Percentiles rank a stretch among this genome's conserved stretches.
These are phyloP conservation scores for Sepioteuthis lessoniana DNA, from an alignment of 2,888 invertebrate genomes.

Conservation along the genomic window DNA sequence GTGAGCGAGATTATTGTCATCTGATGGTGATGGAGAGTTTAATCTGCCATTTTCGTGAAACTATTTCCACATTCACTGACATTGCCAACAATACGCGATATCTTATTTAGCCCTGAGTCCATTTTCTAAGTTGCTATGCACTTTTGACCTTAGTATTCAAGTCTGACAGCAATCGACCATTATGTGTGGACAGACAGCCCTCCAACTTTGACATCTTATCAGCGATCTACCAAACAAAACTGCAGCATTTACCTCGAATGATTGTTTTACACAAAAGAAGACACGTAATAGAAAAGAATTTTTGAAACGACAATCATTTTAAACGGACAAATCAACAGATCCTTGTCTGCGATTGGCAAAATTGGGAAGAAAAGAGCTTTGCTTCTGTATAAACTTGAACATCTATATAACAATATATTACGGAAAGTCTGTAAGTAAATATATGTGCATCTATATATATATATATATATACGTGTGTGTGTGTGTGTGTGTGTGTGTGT, in stretches of 20 bases:
- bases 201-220: background rate
- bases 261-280: background rate
- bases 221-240: background rate
- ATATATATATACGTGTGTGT: too few relatives aligned
- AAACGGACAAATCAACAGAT: background rate
- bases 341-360: too few relatives aligned
- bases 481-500: too few relatives aligned
- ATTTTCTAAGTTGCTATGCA: background rate
- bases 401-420: too few relatives aligned
- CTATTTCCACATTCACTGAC: background rate
- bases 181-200: background rate
- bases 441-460: too few relatives aligned
- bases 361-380: too few relatives aligned
- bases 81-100: background rate
- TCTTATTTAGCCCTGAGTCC: background rate
- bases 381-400: too few relatives aligned
- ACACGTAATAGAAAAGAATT: background rate
- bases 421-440: too few relatives aligned
- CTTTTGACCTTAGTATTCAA: background rate
- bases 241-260: background rate
- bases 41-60: background rate
- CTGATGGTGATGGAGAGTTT: background rate
- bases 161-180: background rate
- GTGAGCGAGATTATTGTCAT: background rate
- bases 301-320: background rate